Evolutionary conservation across 2,113 vertebrate species (phyloP), one percentile per base, ranked within the genome.

Genomic region (Eurystomus gularis): DNA sequence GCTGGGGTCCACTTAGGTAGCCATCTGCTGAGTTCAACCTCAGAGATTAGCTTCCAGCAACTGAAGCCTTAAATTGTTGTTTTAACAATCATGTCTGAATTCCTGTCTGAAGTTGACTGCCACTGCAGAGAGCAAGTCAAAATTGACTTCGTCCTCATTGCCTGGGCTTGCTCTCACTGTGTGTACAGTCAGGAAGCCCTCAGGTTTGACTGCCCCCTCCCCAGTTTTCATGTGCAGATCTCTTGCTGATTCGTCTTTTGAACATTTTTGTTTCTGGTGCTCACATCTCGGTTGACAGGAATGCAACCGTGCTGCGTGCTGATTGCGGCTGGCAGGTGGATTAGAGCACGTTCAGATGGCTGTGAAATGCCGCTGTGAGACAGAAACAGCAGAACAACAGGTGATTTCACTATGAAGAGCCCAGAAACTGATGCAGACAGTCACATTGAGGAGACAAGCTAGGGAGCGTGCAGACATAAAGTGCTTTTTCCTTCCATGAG

Each of bases 281-380:
- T 87, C 86, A 71, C 0, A 87, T 79, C 95, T 94, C 81, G 75
- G 82, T 91, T 82, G 82, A 68, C 88, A 84, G 91, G 64, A 90
- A 42, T 58, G 82, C 54, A 73, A 46, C 92, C 28, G 7, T 82
- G 95, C 89, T 96, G 89, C 57, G 92, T 46, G 65, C 93, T 92
- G 95, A 96, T 92, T 97, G 94, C 91, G 93, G 94, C 86, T 96
- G 96, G 95, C 92, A 91, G 95, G 88, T 92, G 88, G 94, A 96
- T 96, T 95, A 92, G 90, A 95, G 93, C 88, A 49, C 78, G 65
- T 85, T 94, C 66, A 96, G 78, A 95, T 82, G 85, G 76, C 86
- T 91, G 71, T 92, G 93, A 96, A 97, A 95, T 94, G 88, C 81
- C 42, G 81, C 93, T 90, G 69, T 0, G 4, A 93, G 75, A 86